phyloP scores from a whole-genome alignment of 2,113 vertebrate genomes.

The Panthera leo region DNA sequence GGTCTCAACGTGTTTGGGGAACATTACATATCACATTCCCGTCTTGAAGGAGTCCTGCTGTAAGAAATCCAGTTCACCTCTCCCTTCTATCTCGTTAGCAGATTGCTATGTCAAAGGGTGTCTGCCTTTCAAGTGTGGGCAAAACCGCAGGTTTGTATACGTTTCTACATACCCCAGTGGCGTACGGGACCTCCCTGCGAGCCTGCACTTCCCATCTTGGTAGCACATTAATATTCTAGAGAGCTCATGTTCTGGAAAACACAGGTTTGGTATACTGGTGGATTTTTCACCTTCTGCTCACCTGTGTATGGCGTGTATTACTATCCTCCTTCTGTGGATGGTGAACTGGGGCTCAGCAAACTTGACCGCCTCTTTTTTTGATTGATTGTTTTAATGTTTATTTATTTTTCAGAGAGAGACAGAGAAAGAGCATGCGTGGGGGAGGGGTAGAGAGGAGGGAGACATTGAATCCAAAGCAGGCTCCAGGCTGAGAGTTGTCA shows the following conservation, averaged over 20 bases:
- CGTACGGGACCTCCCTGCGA: background rate
- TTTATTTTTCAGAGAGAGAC: no score
- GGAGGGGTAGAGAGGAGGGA: no score
- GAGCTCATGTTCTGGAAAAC: background rate
- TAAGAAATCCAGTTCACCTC: background rate
- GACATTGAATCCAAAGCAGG: no score
- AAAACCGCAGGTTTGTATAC: background rate
- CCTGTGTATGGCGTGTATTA: background rate
- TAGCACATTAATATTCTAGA: background rate
- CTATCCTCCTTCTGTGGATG: background rate
- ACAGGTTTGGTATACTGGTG: background rate
- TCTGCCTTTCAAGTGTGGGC: background rate
- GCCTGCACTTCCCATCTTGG: background rate
- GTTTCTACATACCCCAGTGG: background rate
- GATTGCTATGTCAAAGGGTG: background rate
- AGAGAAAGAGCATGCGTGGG: no score
- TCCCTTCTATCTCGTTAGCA: background rate
- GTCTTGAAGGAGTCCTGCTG: background rate
- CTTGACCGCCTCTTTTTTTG: background rate
- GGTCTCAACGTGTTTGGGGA: constrained; percentile 21
- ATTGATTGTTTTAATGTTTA: no score
- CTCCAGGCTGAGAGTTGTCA: no score
- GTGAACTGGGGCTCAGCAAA: background rate
- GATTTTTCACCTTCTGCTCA: background rate
- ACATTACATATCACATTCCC: background rate